phyloP scores from a whole-genome alignment of 2,797 vertebrate genomes.

The Paguma larvata region DNA sequence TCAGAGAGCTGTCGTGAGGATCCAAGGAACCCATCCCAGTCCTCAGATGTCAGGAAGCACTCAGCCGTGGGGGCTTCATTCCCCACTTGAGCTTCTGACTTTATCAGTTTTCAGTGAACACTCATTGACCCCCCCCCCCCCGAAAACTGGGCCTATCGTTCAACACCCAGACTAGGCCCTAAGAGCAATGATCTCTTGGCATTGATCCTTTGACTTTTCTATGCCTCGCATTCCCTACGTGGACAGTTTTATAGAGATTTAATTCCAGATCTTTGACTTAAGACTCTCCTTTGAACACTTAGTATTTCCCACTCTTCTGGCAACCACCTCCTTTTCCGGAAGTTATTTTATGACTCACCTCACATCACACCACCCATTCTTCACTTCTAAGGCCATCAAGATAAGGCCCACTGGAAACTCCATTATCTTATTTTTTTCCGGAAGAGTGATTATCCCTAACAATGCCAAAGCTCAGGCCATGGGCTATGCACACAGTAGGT shows the following conservation, averaged over 20 bases:
- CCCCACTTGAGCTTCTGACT: neutral
- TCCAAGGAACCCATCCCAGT: neutral
- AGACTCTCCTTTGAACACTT: conserved; percentile 10
- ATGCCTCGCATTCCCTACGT: neutral
- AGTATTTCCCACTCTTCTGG: neutral
- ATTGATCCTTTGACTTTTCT: neutral
- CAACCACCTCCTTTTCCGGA: conserved; percentile 11
- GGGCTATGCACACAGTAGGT: neutral
- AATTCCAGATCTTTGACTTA: neutral
- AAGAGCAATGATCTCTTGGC: neutral
- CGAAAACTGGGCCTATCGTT: neutral
- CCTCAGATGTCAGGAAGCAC: neutral
- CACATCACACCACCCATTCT: neutral
- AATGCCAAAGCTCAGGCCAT: neutral
- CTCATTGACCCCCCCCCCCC: neutral
- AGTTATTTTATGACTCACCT: conserved; percentile 35
- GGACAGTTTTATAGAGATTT: neutral
- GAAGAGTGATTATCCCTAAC: neutral
- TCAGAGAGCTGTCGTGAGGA: neutral
- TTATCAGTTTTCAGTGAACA: neutral
- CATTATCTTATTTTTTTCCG: conserved; percentile 14
- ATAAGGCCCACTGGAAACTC: neutral
- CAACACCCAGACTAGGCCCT: neutral
- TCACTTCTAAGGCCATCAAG: neutral
- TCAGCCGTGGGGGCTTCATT: neutral